A percentile compares a stretch with the other conserved stretches of the same genome.
Conservation (phyloP, 2,888 invertebrate genomes). For the Drosophila acutilabella region DNA sequence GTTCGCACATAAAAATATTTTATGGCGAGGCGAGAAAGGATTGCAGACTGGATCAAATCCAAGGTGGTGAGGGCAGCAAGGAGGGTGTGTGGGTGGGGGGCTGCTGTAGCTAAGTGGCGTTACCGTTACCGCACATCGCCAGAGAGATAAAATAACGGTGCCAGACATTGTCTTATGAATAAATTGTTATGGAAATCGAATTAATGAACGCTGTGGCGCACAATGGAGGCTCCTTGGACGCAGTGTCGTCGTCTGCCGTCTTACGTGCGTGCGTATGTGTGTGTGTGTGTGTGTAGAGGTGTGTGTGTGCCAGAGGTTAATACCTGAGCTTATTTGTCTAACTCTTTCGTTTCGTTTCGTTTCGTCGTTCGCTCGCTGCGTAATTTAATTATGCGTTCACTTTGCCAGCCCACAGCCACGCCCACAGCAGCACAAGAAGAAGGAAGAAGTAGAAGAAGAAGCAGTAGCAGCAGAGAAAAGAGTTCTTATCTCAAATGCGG, state of each 20-base stretch:
- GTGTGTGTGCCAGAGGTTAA: conserved; percentile 82
- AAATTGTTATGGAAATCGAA: conserved; percentile 86
- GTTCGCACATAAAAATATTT: conserved; percentile 83
- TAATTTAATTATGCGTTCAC: conserved; percentile 85
- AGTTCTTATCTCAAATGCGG: conserved; percentile 76
- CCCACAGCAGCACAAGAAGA: conserved; percentile 4
- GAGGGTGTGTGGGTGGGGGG: conserved; percentile 22
- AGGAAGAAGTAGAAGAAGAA: background rate
- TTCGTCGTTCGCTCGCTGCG: conserved; percentile 66
- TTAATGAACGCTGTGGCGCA: conserved; percentile 85
- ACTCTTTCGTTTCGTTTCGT: conserved; percentile 83
- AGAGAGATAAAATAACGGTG: conserved; percentile 84
- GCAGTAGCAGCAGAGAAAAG: conserved; percentile 13
- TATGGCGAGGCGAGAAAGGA: conserved; percentile 78
- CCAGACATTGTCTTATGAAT: conserved; percentile 86
- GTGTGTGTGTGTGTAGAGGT: conserved; percentile 19
- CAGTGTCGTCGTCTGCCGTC: conserved; percentile 35
- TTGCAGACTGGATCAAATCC: conserved; percentile 65
- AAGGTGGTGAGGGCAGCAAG: background rate
- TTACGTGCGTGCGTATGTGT: conserved; percentile 3
- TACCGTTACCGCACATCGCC: conserved; percentile 84
- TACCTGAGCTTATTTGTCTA: conserved; percentile 86
- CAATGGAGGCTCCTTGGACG: conserved; percentile 64
- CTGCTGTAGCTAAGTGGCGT: conserved; percentile 75
- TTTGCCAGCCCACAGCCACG: conserved; percentile 70